Evolutionary conservation across 2,888 invertebrate genomes (phyloP).

Genomic region (Zaprionus obscuricornis): DNA sequence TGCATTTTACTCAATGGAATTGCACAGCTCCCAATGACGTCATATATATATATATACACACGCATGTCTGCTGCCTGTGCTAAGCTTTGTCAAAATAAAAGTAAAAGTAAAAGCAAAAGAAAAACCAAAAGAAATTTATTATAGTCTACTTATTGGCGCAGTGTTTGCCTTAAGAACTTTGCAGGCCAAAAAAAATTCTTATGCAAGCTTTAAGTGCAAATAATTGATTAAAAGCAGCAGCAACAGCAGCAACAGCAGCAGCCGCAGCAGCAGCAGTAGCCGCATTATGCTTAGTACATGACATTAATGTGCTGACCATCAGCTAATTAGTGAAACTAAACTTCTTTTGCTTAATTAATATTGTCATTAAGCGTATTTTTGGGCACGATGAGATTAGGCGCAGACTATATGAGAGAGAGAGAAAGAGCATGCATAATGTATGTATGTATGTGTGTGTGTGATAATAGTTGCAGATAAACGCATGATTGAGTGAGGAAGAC

Average conservation of each 20-base stretch:
- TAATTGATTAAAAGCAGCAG: conserved; percentile 43
- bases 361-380: conserved; percentile 60
- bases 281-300: too few species aligned
- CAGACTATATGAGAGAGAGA: conserved; percentile 8
- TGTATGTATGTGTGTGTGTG: too few species aligned
- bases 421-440: background rate
- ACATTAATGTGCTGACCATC: conserved; percentile 18
- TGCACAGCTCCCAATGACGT: conserved; percentile 58
- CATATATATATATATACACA: conserved; percentile 31
- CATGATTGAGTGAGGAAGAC: too few species aligned
- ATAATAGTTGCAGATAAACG: too few species aligned
- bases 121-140: conserved; percentile 11
- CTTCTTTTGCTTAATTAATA: conserved; percentile 72
- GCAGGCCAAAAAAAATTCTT: too few species aligned
- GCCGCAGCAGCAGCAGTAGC: conserved; percentile 12
- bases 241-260: conserved; percentile 1
- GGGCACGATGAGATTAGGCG: conserved; percentile 6
- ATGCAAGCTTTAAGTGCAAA: too few species aligned
- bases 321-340: conserved; percentile 69
- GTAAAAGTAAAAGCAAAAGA: too few species aligned
- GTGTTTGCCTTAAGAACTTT: conserved; percentile 6
- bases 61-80: background rate
- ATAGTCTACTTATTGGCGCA: conserved; percentile 39
- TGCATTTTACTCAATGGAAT: conserved; percentile 55
- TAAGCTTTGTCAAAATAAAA: too few species aligned